Evolutionary conservation across 1,140 invertebrate species (phyloP).

Genomic region (Drosophila kanapiae): DNA sequence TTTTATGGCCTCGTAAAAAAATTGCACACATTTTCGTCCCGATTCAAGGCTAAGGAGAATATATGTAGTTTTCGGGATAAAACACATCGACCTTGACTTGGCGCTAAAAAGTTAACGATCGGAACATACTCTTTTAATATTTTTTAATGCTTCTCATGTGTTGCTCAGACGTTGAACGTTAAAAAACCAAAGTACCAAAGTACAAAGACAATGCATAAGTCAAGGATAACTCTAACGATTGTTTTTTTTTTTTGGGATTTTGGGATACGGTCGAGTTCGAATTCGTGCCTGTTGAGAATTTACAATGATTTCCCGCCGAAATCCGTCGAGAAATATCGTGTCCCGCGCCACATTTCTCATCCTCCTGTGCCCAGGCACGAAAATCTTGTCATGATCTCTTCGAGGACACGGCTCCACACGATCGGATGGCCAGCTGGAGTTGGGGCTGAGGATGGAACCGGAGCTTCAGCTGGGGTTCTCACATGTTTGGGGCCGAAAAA

Average conservation of each 20-base stretch:
- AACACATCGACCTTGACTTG: constrained; percentile 63
- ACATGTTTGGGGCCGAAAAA: constrained; percentile 38
- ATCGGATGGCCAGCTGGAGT: constrained; percentile 48
- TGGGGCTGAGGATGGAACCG: constrained; percentile 14
- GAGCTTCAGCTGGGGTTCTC: constrained; percentile 27
- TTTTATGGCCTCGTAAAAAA: constrained; percentile 72
- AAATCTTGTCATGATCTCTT: constrained; percentile 83
- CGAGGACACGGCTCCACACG: constrained; percentile 69
- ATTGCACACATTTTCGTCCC: constrained; percentile 43
- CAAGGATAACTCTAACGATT: constrained; percentile 75
- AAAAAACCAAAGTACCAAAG: constrained; percentile 44
- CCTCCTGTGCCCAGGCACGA: constrained; percentile 67
- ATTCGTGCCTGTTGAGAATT: constrained; percentile 78
- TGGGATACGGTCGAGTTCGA: constrained; percentile 42
- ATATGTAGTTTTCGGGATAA: background rate
- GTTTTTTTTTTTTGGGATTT: constrained; percentile 19
- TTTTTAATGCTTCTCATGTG: constrained; percentile 62
- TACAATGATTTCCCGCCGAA: constrained; percentile 76
- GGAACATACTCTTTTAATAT: constrained; percentile 35
- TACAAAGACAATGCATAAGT: constrained; percentile 38
- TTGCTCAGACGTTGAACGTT: constrained; percentile 21
- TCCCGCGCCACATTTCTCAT: constrained; percentile 80
- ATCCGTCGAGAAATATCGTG: constrained; percentile 74
- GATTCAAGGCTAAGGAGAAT: constrained; percentile 34
- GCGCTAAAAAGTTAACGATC: constrained; percentile 71